Conservation (phyloP, 2,113 vertebrate species). For the Electrona antarctica region DNA sequence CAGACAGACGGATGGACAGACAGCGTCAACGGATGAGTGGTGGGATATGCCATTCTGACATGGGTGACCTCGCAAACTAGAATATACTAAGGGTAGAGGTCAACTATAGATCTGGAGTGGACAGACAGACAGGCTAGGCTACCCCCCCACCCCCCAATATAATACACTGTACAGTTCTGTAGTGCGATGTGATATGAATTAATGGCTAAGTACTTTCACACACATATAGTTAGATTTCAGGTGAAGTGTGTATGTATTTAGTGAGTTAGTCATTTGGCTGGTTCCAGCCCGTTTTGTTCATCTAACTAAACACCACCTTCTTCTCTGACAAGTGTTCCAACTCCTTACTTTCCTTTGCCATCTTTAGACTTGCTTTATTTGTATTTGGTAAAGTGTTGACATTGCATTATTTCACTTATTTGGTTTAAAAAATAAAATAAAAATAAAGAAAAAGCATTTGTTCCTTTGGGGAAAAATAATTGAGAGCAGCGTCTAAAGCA, state of each 20-base stretch:
- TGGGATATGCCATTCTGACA: too few species aligned
- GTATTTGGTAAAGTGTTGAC: constrained; percentile 79
- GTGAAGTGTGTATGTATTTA: too few species aligned
- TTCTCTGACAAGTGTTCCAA: neutral
- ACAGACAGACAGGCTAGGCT: constrained; percentile 8
- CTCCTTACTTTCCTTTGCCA: constrained; percentile 44
- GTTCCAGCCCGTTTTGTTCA: constrained; percentile 2
- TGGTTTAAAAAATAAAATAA: constrained; percentile 70
- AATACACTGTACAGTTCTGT: too few species aligned
- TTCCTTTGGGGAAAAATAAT: constrained; percentile 76
- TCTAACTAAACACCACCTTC: neutral
- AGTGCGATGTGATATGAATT: too few species aligned
- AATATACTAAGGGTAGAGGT: too few species aligned
- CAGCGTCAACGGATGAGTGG: neutral
- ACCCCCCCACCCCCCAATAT: too few species aligned
- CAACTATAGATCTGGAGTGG: constrained; percentile 14
- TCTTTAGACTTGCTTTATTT: constrained; percentile 55
- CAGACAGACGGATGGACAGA: constrained; percentile 40
- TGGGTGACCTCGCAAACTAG: too few species aligned
- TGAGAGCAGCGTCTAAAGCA: constrained; percentile 80
- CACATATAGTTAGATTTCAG: too few species aligned
- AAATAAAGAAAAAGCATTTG: constrained; percentile 43
- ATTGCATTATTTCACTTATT: constrained; percentile 78
- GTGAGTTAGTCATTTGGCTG: constrained; percentile 18
- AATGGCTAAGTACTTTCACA: too few species aligned